Conservation (phyloP, 2,113 vertebrate genomes). For the Meleagris gallopavo region DNA sequence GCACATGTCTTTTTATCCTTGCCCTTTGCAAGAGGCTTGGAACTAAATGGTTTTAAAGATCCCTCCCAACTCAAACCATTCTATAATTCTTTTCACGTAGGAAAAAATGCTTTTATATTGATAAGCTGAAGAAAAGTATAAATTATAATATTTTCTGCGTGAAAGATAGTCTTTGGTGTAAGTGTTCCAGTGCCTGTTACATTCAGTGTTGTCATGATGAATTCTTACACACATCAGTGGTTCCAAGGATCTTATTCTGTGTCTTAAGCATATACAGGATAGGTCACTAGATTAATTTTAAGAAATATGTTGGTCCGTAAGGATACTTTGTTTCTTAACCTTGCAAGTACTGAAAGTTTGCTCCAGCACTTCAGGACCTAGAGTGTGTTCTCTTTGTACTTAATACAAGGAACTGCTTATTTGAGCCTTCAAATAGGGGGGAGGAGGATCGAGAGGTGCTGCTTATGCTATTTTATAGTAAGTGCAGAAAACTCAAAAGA, state of each 20-base stretch:
- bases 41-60: not conserved
- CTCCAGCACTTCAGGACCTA: not conserved
- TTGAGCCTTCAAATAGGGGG: not conserved
- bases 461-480: not conserved
- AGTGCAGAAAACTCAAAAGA: rapidly evolving
- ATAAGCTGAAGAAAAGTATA: not conserved
- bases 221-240: not conserved
- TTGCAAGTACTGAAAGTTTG: not conserved
- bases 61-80: not conserved
- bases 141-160: not conserved
- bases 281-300: not conserved
- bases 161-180: not conserved
- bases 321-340: not conserved
- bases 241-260: not conserved
- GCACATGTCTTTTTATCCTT: not conserved
- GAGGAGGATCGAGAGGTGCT: not conserved
- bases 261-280: not conserved
- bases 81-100: not conserved
- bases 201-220: not conserved
- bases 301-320: not conserved
- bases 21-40: not conserved
- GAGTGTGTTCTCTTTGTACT: not conserved
- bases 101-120: not conserved
- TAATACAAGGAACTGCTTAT: not conserved
- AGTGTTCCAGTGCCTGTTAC: not conserved